A percentile compares a stretch with the other conserved stretches of the same genome.
phyloP scores from a whole-genome alignment of 1,140 invertebrate species.

The Hetaerina americana region DNA sequence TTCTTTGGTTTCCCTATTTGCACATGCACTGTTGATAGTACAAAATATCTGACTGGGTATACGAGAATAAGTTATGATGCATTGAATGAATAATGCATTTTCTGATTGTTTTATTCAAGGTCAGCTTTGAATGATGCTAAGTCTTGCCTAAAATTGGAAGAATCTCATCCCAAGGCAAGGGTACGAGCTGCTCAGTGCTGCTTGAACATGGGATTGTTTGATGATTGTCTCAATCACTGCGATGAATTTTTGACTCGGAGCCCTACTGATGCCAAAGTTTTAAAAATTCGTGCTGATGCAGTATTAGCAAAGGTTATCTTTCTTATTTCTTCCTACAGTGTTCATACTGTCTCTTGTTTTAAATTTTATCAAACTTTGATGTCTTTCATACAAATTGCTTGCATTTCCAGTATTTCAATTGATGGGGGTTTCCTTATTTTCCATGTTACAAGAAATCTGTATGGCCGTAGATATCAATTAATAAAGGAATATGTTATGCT shows the following conservation, averaged over 20 bases:
- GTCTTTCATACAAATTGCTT: too few relatives aligned
- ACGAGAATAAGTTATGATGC: not conserved
- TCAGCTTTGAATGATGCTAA: conserved; percentile 60
- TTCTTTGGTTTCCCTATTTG: conserved; percentile 8
- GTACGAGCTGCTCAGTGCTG: conserved; percentile 61
- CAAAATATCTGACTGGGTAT: conserved; percentile 24
- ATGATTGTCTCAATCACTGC: conserved; percentile 59
- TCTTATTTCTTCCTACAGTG: too few relatives aligned
- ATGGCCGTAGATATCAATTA: too few relatives aligned
- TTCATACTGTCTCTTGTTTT: too few relatives aligned
- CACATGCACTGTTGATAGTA: too few relatives aligned
- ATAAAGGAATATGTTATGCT: too few relatives aligned
- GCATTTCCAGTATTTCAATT: too few relatives aligned
- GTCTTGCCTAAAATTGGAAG: conserved; percentile 59
- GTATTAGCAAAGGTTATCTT: conserved; percentile 35
- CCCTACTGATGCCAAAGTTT: conserved; percentile 40
- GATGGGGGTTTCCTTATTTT: too few relatives aligned
- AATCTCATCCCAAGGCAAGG: conserved; percentile 66
- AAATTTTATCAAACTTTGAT: too few relatives aligned
- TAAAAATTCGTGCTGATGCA: conserved; percentile 43
- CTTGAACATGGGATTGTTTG: conserved; percentile 50
- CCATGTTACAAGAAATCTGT: too few relatives aligned
- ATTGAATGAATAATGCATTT: conserved; percentile 5
- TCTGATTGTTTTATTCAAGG: conserved; percentile 29
- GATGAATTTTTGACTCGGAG: conserved; percentile 46